Evolutionary conservation across 2,797 vertebrate genomes (phyloP), one percentile per base, ranked within the genome.

Genomic region (Enteromius paludinosus): DNA sequence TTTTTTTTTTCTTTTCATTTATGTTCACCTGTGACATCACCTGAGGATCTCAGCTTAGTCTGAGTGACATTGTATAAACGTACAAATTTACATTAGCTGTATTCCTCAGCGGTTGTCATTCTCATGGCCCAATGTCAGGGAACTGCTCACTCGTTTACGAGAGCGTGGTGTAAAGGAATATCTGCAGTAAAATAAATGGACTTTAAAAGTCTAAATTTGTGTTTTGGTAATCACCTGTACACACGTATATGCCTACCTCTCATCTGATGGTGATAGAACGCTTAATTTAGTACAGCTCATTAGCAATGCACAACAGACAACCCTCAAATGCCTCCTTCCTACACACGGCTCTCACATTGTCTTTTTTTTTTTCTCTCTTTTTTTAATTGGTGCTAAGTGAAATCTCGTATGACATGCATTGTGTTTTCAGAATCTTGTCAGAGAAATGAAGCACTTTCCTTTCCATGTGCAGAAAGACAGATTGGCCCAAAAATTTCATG

Each of bases 351-450:
- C 62, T 59, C 64, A 33, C 62, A 59, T 76, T 66, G 62, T 54
- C 47, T 75, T 45, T 47, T 47, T 20, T 70, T 33, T 56, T 33
- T 52, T n/a, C n/a, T n/a, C n/a, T n/a, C 5, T 30, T 76, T 56
- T 76, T 56, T 76, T 75, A 82, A 82, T 82, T 82, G 47, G 61
- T 56, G 71, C 18, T 56, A 76, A 76, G 81, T 82, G 72, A 82
- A 82, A 82, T 82, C 80, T 82, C 3, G 2, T 12, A 64, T 56
- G 81, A 82, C 71, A 47, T 23, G 47, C 35, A 62, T 41, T 43
- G 45, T 56, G 59, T 74, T 75, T 64, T 75, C 23, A 66, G n/a
- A 66, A 66, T 61, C 68, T 28, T 54, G 45, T 54, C 64, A 66
- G 23, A 72, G 28, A 64, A 62, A 73, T 54, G 0, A 41, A 64